These are phyloP conservation scores for Sialis lutaria DNA, from an alignment of 2,888 invertebrate species.

Conservation along the genomic window DNA sequence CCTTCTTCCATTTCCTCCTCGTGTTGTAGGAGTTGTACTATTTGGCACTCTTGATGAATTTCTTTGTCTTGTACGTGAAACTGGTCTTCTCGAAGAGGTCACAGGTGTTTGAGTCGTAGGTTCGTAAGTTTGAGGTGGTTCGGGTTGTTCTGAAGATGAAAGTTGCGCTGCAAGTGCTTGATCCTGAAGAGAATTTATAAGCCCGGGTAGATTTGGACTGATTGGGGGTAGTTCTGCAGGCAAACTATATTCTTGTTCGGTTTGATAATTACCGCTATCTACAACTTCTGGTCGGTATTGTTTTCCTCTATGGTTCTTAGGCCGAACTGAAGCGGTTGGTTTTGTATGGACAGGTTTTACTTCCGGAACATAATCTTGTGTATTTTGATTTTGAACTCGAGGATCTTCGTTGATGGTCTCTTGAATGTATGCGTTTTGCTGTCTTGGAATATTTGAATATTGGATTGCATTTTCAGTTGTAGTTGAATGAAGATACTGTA, in stretches of 20 bases:
- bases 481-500: too few relatives aligned
- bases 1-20: conserved; percentile 16
- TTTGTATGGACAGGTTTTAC: neutral
- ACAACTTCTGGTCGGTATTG: conserved; percentile 2
- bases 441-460: too few relatives aligned
- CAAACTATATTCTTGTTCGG: conserved; percentile 1
- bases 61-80: neutral
- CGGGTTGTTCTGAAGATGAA: neutral
- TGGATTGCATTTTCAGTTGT: too few relatives aligned
- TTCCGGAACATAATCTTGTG: neutral
- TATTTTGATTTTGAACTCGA: too few relatives aligned
- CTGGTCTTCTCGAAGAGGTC: neutral
- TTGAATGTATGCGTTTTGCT: too few relatives aligned
- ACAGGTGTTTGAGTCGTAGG: conserved; percentile 7
- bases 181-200: conserved; percentile 42
- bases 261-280: neutral
- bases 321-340: neutral
- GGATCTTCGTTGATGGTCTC: neutral
- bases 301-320: conserved; percentile 1
- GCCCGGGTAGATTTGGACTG: conserved; percentile 37
- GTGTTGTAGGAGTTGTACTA: conserved; percentile 18
- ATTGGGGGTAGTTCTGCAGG: conserved; percentile 37
- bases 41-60: conserved; percentile 18
- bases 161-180: conserved; percentile 15
- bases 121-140: conserved; percentile 5